Base-by-base conservation (phyloP, 2,888 invertebrate species). In the Watsonalla binaria region DNA sequence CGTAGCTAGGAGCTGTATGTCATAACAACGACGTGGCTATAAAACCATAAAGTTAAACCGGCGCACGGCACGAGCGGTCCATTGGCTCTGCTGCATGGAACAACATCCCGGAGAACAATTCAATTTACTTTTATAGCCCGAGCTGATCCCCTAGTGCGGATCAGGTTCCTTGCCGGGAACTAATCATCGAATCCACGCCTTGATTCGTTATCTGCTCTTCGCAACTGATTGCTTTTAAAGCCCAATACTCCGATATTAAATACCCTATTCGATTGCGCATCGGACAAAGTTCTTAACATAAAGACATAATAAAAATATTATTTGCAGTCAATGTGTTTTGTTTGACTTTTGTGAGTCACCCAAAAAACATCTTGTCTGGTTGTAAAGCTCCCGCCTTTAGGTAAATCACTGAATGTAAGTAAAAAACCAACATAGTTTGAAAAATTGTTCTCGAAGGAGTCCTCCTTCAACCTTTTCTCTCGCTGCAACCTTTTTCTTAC, bases 91-190 rank as follows among this genome's bases (percentile, higher is more conserved):
- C 74, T 74, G 69, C 74, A 71, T 71, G 70, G 66, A 83, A 83
- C 80, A 81, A 79, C 79, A 80, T 78, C 78, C 78, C 63, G 68
- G 76, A 82, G 84, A 82, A 85, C 86, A 83, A 88, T 90, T 90
- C 86, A 88, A 90, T 89, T 87, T 89, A 86, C 81, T 89, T 89
- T 88, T 86, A 88, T 87, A 82, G 86, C 81, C 72, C 56, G 64
- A 74, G 76, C 76, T 82, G 84, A 86, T 86, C 82, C 86, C 77
- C 74, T 77, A 71, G 74, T 75, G 73, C 65, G 84, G 81, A 81
- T 81, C 82, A 80, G 76, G 74, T 78, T 79, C 71, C 76, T 74
- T 61, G 69, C 67, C 68, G 71, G 68, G 79, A 84, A 80, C 84
- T 84, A 84, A 85, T 86, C 85, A 84, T 85, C 77, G 78, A 78